Evolutionary conservation across 2,888 invertebrate species (phyloP), one percentile per base, ranked within the genome.

Genomic region (Smittia sp.): DNA sequence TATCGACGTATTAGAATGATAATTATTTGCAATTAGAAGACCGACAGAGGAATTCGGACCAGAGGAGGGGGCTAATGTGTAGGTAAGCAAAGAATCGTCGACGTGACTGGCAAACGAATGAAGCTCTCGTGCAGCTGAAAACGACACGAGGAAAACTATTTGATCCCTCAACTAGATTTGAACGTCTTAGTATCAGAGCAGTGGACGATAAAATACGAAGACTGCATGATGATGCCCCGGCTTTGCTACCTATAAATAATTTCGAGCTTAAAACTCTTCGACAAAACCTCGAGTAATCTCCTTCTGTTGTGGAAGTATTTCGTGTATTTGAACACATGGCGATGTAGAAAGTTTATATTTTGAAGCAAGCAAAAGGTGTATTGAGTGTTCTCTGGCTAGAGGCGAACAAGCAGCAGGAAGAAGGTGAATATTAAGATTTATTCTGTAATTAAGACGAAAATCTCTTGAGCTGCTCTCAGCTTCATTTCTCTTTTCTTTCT

Each of bases 311-410:
- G 4, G 11, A 46, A 11, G 6, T 46, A 46, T 46, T 46, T 46
- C 46, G 15, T 46, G 46, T 27, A 63, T 25, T 63, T 63, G 24
- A 25, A 63, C 63, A 63, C 63, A 63, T 63, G 63, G 1, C 27
- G 63, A 63, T 63, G 63, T 63, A 7, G 24, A 63, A 63, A 63
- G 63, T 63, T 63, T 63, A 63, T 63, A 25, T 27, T 63, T 27
- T 63, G 4, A 6, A 20, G 3, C 20, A 18, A 58, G 63, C 4
- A 27, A 22, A 58, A 58, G 58, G 58, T 58, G 9, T 9, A 58
- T 58, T 20, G 22, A 58, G 11, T 58, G 58, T 13, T 58, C n/a
- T 9, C 58, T 2, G 9, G 13, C 63, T 27, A n/a, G n/a, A 27
- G 22, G 27, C 63, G 22, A 25, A 25, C 27, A 63, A 63, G 27